Evolutionary conservation across 37 sponge, comb jelly and placozoan species (phyloP).

Genomic region (Corticium candelabrum): DNA sequence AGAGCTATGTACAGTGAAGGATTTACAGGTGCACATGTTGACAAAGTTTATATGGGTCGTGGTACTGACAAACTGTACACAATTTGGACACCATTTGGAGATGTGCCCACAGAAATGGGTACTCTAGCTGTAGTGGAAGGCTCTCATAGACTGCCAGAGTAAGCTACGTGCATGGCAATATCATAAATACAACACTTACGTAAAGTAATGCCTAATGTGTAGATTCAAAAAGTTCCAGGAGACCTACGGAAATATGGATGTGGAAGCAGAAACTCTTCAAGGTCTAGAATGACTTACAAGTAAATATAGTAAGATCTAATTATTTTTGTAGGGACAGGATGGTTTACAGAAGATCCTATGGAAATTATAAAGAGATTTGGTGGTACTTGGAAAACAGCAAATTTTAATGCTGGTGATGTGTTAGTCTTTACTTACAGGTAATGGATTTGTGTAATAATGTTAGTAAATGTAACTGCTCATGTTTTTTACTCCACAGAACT

Average conservation of each 20-base stretch:
- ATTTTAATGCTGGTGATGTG: slow-evolving; percentile 1
- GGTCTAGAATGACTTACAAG: neutral
- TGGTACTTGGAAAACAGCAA: neutral
- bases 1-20: neutral
- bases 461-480: neutral
- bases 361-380: slow-evolving; percentile 2
- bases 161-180: neutral
- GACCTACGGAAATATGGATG: slow-evolving; percentile 10
- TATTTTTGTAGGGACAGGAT: neutral
- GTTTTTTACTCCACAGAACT: neutral
- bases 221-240: slow-evolving; percentile 1
- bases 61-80: neutral
- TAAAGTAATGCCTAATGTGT: neutral
- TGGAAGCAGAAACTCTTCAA: neutral
- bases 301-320: neutral
- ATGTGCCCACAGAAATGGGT: neutral
- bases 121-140: slow-evolving; percentile 6
- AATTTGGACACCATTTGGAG: neutral
- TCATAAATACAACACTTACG: neutral
- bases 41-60: slow-evolving; percentile 9
- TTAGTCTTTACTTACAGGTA: slow-evolving; percentile 3
- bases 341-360: slow-evolving; percentile 11
- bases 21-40: slow-evolving; percentile 10
- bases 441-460: neutral
- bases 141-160: slow-evolving; percentile 8